phyloP scores from a whole-genome alignment of 2,888 invertebrate genomes.

The Aproaerema taeniolella region DNA sequence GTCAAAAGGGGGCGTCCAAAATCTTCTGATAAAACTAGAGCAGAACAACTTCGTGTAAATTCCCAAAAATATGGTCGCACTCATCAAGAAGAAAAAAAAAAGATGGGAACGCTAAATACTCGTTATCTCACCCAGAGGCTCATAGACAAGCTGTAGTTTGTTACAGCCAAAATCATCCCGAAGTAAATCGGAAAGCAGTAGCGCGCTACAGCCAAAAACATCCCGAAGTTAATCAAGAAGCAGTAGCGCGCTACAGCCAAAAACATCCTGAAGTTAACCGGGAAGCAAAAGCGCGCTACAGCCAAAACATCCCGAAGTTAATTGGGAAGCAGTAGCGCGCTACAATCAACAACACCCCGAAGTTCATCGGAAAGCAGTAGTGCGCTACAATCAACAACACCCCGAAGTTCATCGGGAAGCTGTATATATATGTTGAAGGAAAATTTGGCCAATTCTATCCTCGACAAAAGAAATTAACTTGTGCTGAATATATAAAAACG shows the following conservation, averaged over 20 bases:
- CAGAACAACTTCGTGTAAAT: too few species aligned
- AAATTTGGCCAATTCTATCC: conserved; percentile 24
- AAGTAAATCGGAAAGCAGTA: conserved; percentile 12
- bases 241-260: conserved; percentile 7
- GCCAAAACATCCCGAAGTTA: conserved; percentile 10
- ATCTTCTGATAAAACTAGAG: too few species aligned
- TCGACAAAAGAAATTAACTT: conserved; percentile 18
- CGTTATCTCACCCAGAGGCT: conserved; percentile 6
- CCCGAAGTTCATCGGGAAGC: too few species aligned
- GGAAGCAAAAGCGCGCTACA: conserved; percentile 3
- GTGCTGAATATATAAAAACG: conserved; percentile 20
- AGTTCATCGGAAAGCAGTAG: conserved; percentile 7
- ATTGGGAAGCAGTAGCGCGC: conserved; percentile 1
- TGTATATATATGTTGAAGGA: conserved; percentile 20
- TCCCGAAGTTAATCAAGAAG: conserved; percentile 9
- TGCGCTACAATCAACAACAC: too few species aligned
- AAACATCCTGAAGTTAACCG: conserved; percentile 10
- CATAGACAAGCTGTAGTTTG: conserved; percentile 12
- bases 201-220: conserved; percentile 10
- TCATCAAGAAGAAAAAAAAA: too few species aligned
- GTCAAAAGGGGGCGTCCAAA: too few species aligned
- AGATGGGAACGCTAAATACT: too few species aligned
- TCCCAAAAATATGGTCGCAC: too few species aligned
- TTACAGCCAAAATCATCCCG: conserved; percentile 14
- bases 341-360: conserved; percentile 1